Evolutionary conservation across 1,140 invertebrate genomes (phyloP), one percentile per base, ranked within the genome.

Genomic region (Zaprionus gabonicus): DNA sequence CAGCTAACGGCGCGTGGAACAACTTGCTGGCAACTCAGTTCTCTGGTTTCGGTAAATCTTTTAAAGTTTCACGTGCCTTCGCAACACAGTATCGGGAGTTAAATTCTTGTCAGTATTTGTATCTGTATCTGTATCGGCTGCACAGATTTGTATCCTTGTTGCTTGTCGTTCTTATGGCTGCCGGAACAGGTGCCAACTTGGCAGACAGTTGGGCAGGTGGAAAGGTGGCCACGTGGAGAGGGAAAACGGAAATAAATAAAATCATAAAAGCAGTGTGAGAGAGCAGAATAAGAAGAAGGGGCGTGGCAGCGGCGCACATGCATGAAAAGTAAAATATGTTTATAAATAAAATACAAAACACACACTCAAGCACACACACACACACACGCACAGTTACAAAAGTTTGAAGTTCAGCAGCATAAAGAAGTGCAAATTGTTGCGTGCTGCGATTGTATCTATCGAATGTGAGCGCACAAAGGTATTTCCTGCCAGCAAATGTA

Each of bases 341-440:
- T 88, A 80, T 81, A 88, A 88, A 84, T 84, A 88, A 88, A 86
- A 71, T 78, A 75, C 75, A 71, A 71, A 49, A 53, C 38, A 56
- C 46, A 63, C 31, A 81, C n/a, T n/a, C 10, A 31, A n/a, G 62
- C 62, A 38, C 20, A 20, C 20, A 20, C 20, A 20, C 20, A 53
- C 38, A 56, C 46, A 63, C 44, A 49, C 51, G 57, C 66, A 41
- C 49, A 10, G 38, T 55, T 71, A 62, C 44, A 78, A 78, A 87
- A 88, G 81, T 87, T 87, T 87, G 84, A 87, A 87, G 84, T 90
- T 90, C 71, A 65, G 60, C 76, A 76, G 75, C 85, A 90, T 90
- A 90, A 90, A 90, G 85, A 90, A 90, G 85, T 90, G 85, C 85
- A 90, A 90, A 90, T 90, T 90, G 85, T 90, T 90, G 85, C 85